Conservation (phyloP, 2,113 vertebrate species). For the Falcunculus frontatus region DNA sequence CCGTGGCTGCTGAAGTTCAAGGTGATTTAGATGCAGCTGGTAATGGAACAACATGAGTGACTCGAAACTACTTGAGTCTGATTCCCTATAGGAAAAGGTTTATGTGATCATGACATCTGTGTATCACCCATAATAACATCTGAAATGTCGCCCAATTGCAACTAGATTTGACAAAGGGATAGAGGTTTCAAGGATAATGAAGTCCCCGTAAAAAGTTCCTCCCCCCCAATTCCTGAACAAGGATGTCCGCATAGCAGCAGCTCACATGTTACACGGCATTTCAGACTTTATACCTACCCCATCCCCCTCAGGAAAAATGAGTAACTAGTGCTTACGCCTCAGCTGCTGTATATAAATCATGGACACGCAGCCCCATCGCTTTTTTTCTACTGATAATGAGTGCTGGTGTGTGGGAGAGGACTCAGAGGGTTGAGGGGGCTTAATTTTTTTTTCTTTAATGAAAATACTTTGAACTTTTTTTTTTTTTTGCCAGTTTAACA, state of each 20-base stretch:
- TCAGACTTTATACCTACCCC: background rate
- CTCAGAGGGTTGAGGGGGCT: background rate
- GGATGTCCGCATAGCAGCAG: background rate
- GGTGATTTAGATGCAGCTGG: slow-evolving; percentile 30
- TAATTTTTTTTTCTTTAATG: background rate
- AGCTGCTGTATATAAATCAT: background rate
- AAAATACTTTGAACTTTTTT: background rate
- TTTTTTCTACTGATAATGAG: background rate
- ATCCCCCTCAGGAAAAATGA: background rate
- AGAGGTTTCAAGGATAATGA: slow-evolving; percentile 20
- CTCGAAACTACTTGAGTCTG: background rate
- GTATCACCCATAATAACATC: background rate
- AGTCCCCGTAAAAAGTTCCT: background rate
- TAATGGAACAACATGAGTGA: background rate
- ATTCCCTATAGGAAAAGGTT: slow-evolving; percentile 21
- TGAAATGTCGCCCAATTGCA: background rate
- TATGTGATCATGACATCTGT: background rate
- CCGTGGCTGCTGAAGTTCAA: background rate
- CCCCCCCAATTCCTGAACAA: background rate
- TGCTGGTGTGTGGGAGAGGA: background rate
- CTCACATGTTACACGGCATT: background rate
- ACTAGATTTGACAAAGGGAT: slow-evolving; percentile 1
- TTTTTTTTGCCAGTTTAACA: background rate
- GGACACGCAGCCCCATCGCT: background rate
- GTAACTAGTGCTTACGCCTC: background rate